Evolutionary conservation across 2,113 vertebrate species (phyloP).

Genomic region (Gila orcuttii): DNA sequence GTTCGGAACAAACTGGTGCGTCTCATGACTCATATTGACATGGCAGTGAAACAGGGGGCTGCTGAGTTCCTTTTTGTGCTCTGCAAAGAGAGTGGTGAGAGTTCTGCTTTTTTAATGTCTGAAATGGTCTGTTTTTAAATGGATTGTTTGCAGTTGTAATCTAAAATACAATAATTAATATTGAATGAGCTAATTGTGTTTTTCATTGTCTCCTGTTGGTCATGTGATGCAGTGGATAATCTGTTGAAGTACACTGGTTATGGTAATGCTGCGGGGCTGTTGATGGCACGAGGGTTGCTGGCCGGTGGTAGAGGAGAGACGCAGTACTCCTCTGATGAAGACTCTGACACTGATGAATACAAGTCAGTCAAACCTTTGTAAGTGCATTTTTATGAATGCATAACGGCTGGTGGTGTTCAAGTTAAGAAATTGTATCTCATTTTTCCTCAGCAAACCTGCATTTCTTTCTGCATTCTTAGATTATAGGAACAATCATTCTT

Average conservation of each 20-base stretch:
- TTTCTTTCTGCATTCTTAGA: not conserved
- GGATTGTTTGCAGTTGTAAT: not conserved
- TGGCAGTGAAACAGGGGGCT: constrained; percentile 94
- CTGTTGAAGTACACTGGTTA: constrained; percentile 97
- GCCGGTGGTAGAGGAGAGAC: constrained; percentile 93
- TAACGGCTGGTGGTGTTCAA: not conserved
- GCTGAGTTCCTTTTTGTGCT: constrained; percentile 98
- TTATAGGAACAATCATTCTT: not conserved
- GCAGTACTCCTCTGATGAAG: constrained; percentile 95
- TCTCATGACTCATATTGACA: constrained; percentile 96
- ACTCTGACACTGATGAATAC: constrained; percentile 98
- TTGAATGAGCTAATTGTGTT: not conserved
- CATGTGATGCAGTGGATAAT: constrained; percentile 83
- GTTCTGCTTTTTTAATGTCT: not conserved
- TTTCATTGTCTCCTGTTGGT: not conserved
- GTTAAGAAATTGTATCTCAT: not conserved
- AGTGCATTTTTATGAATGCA: constrained; percentile 52
- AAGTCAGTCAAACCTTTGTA: constrained; percentile 90
- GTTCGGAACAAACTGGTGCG: constrained; percentile 95
- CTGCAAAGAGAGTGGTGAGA: constrained; percentile 95
- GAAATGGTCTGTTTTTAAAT: not conserved
- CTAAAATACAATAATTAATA: not conserved
- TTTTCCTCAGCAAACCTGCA: not conserved
- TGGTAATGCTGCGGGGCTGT: constrained; percentile 91
- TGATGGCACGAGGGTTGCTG: constrained; percentile 90